Base-by-base conservation (phyloP, 2,113 vertebrate species). In the Cichladusa arquata region DNA sequence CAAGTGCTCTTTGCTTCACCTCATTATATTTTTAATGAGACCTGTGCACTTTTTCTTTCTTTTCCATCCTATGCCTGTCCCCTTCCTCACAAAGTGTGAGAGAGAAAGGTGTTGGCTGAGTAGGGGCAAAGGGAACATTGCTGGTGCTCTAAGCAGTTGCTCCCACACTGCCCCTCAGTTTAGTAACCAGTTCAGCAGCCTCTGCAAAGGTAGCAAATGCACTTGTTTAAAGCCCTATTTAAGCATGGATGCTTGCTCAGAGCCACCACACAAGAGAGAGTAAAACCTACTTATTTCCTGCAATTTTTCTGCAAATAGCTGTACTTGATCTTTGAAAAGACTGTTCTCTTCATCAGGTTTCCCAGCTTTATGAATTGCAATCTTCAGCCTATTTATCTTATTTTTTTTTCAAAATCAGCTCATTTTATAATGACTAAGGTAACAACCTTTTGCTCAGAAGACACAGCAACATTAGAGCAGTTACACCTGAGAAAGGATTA, bases 11-110 rank as follows among this genome's bases (percentile, higher is more conserved):
- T 92, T 88, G 34, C 71, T 86, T 92, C 79, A 92, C 54, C 67
- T 94, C 44, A 67, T 94, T 90, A 58, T 92, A 78, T 86, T 92
- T 96, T 83, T 88, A 96, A 90, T 83, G 33, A 34, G 33, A 34
- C 18, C 45, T 16, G 53, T 2, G 2, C 12, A 24, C 53, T 5
- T 26, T 5, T 60, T 88, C 16, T 88, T 81, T 89, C 10, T 56
- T 80, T 79, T 56, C 42, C 24, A 13, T 70, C 5, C 54, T 86
- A 12, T 81, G 26, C 26, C 33, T 29, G 6, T 58, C 38, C 67
- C 10, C 15, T 70, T 85, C 47, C 67, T 66, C 3, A 2, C 45
- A 69, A 73, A 88, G 18, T 22, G 29, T 69, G 48, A 19, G 33
- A 73, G 17, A 53, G 29, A 89, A 89, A 94, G 29, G 25, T 47